A percentile compares a stretch with the other conserved stretches of the same genome.
These are phyloP conservation scores for Agriopis leucophaearia DNA, from an alignment of 2,888 invertebrate genomes.

Conservation along the genomic window DNA sequence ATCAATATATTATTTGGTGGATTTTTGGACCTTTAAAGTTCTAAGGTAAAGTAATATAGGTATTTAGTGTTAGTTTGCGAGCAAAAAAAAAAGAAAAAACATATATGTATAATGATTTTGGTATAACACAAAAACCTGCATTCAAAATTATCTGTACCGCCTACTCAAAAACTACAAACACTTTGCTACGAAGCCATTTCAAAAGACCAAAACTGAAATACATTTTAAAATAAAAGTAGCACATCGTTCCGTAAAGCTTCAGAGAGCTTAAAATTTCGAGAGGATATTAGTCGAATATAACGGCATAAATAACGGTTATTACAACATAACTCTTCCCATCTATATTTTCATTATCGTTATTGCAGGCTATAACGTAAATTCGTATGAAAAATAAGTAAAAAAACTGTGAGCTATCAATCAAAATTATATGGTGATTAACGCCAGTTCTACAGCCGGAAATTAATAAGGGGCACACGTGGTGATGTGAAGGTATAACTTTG, in stretches of 20 bases:
- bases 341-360: conserved; percentile 69
- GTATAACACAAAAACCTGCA: too few relatives aligned
- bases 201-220: conserved; percentile 20
- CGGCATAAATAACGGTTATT: conserved; percentile 57
- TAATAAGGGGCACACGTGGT: conserved; percentile 61
- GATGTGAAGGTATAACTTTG: conserved; percentile 61
- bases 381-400: conserved; percentile 72
- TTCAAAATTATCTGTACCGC: neutral
- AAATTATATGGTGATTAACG: conserved; percentile 75
- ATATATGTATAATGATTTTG: too few relatives aligned
- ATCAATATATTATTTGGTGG: too few relatives aligned
- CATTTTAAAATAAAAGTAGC: conserved; percentile 24
- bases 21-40: too few relatives aligned
- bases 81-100: too few relatives aligned
- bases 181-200: neutral
- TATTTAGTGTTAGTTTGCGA: too few relatives aligned
- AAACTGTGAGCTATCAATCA: conserved; percentile 72
- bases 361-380: conserved; percentile 61
- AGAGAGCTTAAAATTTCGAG: conserved; percentile 48
- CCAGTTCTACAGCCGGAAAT: conserved; percentile 68
- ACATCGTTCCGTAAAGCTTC: conserved; percentile 44
- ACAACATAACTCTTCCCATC: conserved; percentile 59
- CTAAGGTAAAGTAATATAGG: too few relatives aligned
- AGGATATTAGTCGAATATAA: conserved; percentile 52
- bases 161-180: neutral